phyloP scores from a whole-genome alignment of 1,140 invertebrate genomes.

The Scaptomyza montana region DNA sequence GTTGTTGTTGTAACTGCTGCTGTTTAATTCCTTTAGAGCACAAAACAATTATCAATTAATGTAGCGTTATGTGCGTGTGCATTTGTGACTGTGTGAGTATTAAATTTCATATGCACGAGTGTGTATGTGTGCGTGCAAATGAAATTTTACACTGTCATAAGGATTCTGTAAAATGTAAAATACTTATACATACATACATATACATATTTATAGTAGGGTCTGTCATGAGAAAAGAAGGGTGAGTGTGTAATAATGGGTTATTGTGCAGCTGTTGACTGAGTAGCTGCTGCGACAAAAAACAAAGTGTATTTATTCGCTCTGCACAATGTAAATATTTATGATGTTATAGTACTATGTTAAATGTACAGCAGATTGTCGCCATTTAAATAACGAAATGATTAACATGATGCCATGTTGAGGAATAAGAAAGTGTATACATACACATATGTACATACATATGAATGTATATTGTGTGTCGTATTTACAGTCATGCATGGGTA shows the following conservation, averaged over 20 bases:
- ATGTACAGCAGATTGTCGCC: conserved; percentile 28
- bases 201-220: neutral
- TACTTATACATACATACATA: neutral
- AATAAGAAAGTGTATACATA: neutral
- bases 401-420: conserved; percentile 21
- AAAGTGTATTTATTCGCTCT: conserved; percentile 56
- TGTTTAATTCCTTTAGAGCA: conserved; percentile 79
- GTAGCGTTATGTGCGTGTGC: conserved; percentile 59
- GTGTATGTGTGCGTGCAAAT: conserved; percentile 47
- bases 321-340: conserved; percentile 65
- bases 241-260: neutral
- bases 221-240: neutral
- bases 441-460: neutral
- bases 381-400: conserved; percentile 21
- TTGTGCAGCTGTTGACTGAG: neutral
- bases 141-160: conserved; percentile 67
- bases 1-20: conserved; percentile 24
- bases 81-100: conserved; percentile 1
- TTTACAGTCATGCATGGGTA: too few relatives aligned
- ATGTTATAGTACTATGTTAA: conserved; percentile 28
- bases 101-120: neutral
- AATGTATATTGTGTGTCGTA: too few relatives aligned
- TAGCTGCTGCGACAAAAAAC: conserved; percentile 30
- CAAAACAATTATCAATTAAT: conserved; percentile 81
- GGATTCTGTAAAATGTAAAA: neutral